Base-by-base conservation (phyloP, 2,888 invertebrate genomes). In the Nephrotoma flavescens region DNA sequence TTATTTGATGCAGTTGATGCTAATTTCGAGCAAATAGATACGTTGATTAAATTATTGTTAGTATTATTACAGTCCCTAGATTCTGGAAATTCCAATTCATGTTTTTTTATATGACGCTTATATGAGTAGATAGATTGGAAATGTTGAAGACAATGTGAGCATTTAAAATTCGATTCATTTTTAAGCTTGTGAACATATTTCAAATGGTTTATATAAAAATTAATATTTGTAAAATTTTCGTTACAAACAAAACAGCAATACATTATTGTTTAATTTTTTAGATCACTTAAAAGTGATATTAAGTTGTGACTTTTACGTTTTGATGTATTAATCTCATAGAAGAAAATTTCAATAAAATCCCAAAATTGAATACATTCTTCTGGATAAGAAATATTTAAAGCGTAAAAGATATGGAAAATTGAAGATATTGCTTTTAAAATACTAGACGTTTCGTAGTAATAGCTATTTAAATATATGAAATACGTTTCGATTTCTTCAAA, bases 381-480 rank as follows among this genome's bases (percentile, higher is more conserved):
- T 83, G 83, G 83, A 83, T 83, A 83, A 12, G 4, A 11, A 41
- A 83, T 83, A 83, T 83, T 41, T 2, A 41, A 12, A 15, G 42
- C 15, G 6, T 84, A 42, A 84, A 84, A 84, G 2, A 41, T 84
- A 1, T 84, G 41, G 41, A 84, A 84, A n/a, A 15, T 84, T 12
- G 84, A 41, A n/a, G 42, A 42, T 84, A 84, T 15, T 84, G 42
- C 84, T 84, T 84, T 84, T 42, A 84, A 84, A 12, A 84, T 42
- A 42, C n/a, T 84, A 6, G 42, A 42, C 4, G 11, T 41, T 84
- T 84, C 42, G 9, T 11, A 84, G 15, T 84, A 84, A 84, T 42
- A 42, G 41, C 42, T 42, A 84, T 84, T 84, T n/a, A 84, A 84
- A 84, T 84, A 84, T 84, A 84, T 84, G 42, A 84, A 84, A 84